A percentile compares a stretch with the other conserved stretches of the same genome.
Evolutionary conservation across 2,888 invertebrate genomes (phyloP).

Genomic region (Pimpla rufipes): DNA sequence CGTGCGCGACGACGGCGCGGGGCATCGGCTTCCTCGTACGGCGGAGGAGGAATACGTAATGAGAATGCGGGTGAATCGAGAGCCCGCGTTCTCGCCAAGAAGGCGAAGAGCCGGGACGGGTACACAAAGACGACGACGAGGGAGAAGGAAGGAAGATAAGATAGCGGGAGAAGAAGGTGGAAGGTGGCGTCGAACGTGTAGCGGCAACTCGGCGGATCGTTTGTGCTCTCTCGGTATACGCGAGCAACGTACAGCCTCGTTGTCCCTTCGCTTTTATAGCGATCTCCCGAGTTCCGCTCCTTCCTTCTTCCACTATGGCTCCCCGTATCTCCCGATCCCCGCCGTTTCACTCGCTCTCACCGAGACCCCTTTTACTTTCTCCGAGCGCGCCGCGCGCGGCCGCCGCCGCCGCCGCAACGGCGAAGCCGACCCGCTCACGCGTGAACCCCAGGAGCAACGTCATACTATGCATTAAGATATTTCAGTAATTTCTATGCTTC

Average conservation of each 20-base stretch:
- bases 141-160: conserved; percentile 33
- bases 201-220: conserved; percentile 21
- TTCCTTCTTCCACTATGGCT: conserved; percentile 5
- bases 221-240: conserved; percentile 18
- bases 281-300: conserved; percentile 10
- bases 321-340: not conserved
- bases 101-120: conserved; percentile 27
- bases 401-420: no score
- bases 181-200: conserved; percentile 9
- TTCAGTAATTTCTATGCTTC: conserved; percentile 35
- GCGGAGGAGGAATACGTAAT: conserved; percentile 48
- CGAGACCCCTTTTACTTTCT: conserved; percentile 54
- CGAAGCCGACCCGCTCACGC: conserved; percentile 51
- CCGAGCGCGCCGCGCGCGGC: no score
- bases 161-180: not conserved
- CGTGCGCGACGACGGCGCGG: not conserved
- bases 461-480: conserved; percentile 33
- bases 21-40: conserved; percentile 4
- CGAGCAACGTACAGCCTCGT: conserved; percentile 2
- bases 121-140: conserved; percentile 10
- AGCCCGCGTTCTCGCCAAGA: conserved; percentile 21
- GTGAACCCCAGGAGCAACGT: conserved; percentile 41
- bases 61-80: conserved; percentile 26
- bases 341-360: conserved; percentile 44
- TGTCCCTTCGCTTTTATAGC: conserved; percentile 43